Evolutionary conservation across 2,113 vertebrate genomes (phyloP), one percentile per base, ranked within the genome.

Genomic region (Cinclus cinclus): DNA sequence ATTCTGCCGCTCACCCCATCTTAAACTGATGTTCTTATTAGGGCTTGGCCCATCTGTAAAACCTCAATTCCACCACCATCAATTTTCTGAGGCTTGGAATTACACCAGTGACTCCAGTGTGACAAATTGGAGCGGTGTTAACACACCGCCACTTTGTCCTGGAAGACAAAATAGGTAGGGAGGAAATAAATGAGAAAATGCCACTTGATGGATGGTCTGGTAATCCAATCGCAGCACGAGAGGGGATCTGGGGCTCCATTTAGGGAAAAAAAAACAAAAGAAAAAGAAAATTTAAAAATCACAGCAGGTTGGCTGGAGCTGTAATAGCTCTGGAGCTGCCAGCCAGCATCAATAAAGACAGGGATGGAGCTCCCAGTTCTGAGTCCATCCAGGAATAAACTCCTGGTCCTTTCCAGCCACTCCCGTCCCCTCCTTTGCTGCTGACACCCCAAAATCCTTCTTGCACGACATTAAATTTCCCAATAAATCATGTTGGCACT

Each of bases 151-250:
- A 7, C 81, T 83, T 93, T 46, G 74, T 84, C 91, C 91, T 77
- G 65, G 69, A 58, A 74, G 90, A 96, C 92, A 86, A 76, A 93
- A 86, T 47, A 88, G 91, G 91, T 58, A 75, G 68, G 89, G 65
- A 62, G 83, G 76, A 95, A 95, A 96, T 50, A 97, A 96, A 95
- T 77, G 90, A 93, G 87, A 93, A 95, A 94, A 91, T 31, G 64
- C 62, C 50, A 17, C 79, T 68, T 93, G 95, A 96, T 92, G 86
- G 92, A 97, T 91, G 90, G 87, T 31, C 62, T 79, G 35, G 7
- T 69, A 96, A 93, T n/a, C 95, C 83, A 95, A 46, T 82, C 50
- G 0, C 73, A 82, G 94, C 65, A 69, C 27, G 4, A 87, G 86
- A 70, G 62, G 81, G 89, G 91, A 83, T 85, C 22, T 4, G 46